Percentiles rank a stretch among this genome's conserved stretches.
Conservation (phyloP, 2,113 vertebrate species). For the Salvator merianae region DNA sequence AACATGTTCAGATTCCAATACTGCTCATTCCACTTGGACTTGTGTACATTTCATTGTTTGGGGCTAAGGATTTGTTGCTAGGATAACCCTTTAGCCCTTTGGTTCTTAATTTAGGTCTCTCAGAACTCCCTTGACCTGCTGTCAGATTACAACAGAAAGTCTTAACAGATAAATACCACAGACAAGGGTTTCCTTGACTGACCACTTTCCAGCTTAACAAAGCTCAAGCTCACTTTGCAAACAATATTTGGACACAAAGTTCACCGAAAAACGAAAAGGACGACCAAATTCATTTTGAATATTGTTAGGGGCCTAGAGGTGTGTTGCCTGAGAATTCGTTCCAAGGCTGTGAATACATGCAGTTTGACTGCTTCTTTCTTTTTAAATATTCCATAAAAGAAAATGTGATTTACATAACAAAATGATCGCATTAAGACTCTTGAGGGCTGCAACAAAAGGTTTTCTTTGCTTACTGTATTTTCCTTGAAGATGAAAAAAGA, state of each 20-base stretch:
- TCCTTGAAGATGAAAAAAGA: not conserved
- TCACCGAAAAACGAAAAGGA: conserved; percentile 5
- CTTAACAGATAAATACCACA: conserved; percentile 68
- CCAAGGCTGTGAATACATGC: too few relatives aligned
- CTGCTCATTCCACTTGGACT: conserved; percentile 8
- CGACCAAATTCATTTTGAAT: not conserved
- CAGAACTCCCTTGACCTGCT: conserved; percentile 66
- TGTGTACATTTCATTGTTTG: conserved; percentile 42
- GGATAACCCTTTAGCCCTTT: conserved; percentile 46
- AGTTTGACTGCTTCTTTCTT: not conserved
- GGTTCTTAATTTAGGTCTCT: conserved; percentile 68
- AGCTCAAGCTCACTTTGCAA: conserved; percentile 30
- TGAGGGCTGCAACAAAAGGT: not conserved
- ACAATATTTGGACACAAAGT: not conserved
- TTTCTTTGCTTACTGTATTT: not conserved
- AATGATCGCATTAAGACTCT: not conserved
- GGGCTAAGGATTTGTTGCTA: conserved; percentile 45
- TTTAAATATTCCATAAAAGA: not conserved
- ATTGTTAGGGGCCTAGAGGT: not conserved
- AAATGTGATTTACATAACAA: not conserved
- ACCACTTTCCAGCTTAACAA: conserved; percentile 40
- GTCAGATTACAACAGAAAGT: conserved; percentile 70
- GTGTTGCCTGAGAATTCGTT: not conserved
- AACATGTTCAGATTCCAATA: not conserved
- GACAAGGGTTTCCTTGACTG: conserved; percentile 57